Evolutionary conservation across 2,113 vertebrate species (phyloP).

Genomic region (Seriola quinqueradiata): DNA sequence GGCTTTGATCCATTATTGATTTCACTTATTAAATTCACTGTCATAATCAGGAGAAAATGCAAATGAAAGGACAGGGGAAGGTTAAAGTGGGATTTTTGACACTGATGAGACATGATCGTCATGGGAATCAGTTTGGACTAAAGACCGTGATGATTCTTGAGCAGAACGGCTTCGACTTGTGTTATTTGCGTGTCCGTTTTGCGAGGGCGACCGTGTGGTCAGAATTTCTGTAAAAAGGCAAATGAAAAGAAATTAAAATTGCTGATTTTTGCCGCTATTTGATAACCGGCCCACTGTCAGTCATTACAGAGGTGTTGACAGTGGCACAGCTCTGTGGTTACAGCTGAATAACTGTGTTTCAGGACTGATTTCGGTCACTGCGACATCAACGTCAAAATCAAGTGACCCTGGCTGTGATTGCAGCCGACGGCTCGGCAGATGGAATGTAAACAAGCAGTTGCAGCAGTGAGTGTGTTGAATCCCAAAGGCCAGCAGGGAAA

Average conservation of each 20-base stretch:
- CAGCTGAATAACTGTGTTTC: background rate
- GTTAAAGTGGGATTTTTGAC: background rate
- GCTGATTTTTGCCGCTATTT: too few relatives aligned
- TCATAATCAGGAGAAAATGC: conserved; percentile 40
- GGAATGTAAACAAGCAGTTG: conserved; percentile 12
- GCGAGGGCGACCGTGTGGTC: too few relatives aligned
- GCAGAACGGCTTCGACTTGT: too few relatives aligned
- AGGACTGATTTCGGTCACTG: background rate
- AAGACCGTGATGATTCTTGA: background rate
- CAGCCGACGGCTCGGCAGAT: background rate
- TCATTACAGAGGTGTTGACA: background rate
- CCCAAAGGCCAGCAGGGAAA: background rate
- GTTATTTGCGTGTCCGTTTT: too few relatives aligned
- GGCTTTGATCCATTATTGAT: conserved; percentile 45
- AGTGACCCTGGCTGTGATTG: background rate
- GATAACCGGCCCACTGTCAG: rapidly evolving
- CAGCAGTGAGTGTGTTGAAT: background rate
- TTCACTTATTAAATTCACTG: conserved; percentile 28
- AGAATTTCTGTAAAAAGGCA: too few relatives aligned
- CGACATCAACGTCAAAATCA: background rate
- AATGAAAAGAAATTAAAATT: too few relatives aligned
- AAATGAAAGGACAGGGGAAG: conserved; percentile 33
- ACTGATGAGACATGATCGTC: background rate
- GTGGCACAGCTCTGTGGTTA: background rate
- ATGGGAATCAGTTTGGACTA: conserved; percentile 10